Base-by-base conservation (phyloP, 2,888 invertebrate species). In the Agelastica alni region DNA sequence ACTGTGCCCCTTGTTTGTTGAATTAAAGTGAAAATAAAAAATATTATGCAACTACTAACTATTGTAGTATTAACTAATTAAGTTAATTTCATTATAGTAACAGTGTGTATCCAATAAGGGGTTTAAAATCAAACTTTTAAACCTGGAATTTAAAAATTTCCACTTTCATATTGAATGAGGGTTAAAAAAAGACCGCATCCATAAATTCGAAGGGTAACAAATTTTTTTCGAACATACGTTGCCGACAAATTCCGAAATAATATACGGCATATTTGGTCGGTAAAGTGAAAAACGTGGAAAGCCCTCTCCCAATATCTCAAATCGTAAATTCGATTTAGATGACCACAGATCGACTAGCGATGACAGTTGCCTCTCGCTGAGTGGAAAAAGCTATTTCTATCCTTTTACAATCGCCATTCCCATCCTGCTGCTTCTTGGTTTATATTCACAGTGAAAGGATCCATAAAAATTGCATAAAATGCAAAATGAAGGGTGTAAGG, bases 311-410 rank as follows among this genome's bases (percentile, higher is more conserved):
- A 65, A 73, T 70, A 70, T 69, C 41, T 59, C 60, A 55, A 64
- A 65, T 65, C 72, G 72, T 73, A 75, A 75, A 75, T 75, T 75
- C 70, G 73, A 75, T 75, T 75, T 71, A 63, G 73, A 73, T 74
- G 75, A 75, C 75, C 75, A 68, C 69, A 64, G 62, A 63, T 69
- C 69, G 68, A 70, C 68, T 63, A 65, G 61, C 61, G 64, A 60
- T 67, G 70, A 70, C 70, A 66, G 69, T 61, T 58, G 62, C 58
- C 56, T 22, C 31, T 39, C 31, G 59, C 58, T 67, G 66, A 69
- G 70, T 70, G 70, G 65, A 70, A 69, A 71, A 68, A 63, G 62
- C 67, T 63, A 70, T 68, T 69, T 55, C 57, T 51, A 32, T 53
- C 53, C 54, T 55, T 47, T 54, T 48, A 36, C 16, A 68, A 71